Percentiles rank a stretch among this genome's conserved stretches.
Evolutionary conservation across 2,888 invertebrate species (phyloP).

Genomic region (Cerceris ruficornis): DNA sequence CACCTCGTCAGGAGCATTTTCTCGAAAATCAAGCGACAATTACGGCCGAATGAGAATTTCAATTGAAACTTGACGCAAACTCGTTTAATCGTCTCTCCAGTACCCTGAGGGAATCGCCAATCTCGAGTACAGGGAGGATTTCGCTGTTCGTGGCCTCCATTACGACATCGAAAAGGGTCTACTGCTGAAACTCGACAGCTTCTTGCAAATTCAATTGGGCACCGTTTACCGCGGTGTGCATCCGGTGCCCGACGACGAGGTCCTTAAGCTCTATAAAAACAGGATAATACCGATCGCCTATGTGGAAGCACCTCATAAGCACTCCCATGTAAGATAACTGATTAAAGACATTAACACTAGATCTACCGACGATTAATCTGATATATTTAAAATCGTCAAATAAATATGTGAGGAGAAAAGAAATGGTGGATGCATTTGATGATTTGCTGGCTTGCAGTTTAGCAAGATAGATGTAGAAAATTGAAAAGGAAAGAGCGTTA

Average conservation of each 20-base stretch:
- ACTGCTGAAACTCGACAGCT: constrained; percentile 96
- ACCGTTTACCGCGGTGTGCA: constrained; percentile 95
- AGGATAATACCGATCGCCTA: constrained; percentile 93
- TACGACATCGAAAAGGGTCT: constrained; percentile 98
- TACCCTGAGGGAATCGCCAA: constrained; percentile 93
- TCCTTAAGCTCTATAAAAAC: constrained; percentile 92
- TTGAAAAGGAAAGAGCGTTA: too few species aligned
- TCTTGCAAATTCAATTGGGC: constrained; percentile 97
- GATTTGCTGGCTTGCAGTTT: too few species aligned
- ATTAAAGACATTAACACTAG: neutral
- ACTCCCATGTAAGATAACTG: constrained; percentile 85
- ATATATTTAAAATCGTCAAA: too few species aligned
- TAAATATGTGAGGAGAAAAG: too few species aligned
- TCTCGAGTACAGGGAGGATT: constrained; percentile 94
- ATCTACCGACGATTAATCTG: neutral
- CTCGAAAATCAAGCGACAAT: constrained; percentile 60
- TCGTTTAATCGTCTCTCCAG: constrained; percentile 83
- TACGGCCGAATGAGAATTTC: constrained; percentile 59
- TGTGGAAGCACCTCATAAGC: constrained; percentile 90
- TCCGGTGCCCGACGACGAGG: constrained; percentile 92
- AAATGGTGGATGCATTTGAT: too few species aligned
- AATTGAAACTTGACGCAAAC: constrained; percentile 58
- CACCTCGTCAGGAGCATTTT: constrained; percentile 45
- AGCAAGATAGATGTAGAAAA: too few species aligned
- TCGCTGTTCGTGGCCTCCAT: constrained; percentile 98